Evolutionary conservation across 2,113 vertebrate genomes (phyloP), one percentile per base, ranked within the genome.

Genomic region (Mellivora capensis): DNA sequence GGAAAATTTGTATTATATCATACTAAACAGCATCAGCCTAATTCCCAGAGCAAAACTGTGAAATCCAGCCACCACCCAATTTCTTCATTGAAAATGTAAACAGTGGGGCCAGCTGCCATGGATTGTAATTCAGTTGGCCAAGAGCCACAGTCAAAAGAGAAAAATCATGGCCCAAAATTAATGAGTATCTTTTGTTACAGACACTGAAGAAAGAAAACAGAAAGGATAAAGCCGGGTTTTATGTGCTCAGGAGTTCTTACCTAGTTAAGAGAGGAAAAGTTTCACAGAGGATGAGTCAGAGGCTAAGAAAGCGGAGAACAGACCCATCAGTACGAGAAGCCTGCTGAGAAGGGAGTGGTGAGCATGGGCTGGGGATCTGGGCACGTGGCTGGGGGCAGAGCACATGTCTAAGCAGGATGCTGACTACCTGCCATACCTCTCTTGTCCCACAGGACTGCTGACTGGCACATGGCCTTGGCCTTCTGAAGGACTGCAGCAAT

Each of bases 331-430:
- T 20, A 37, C 2, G 18, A 80, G 31, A 42, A 17, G 21, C 29
- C n/a, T 4, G 20, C 27, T 64, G 57, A 31, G 29, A 37, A 34
- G 49, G 25, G 7, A 37, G 44, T 37, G 27, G 15, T 2, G 23
- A 29, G 15, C 1, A 2, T 1, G 42, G 12, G 3, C 59, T 21
- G 77, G 71, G 21, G 29, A 14, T 18, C n/a, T 6, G 44, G 37
- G 37, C 29, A 4, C 6, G 7, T 12, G 37, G 49, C n/a, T 27
- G 2, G 7, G 21, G 7, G 0, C 12, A 0, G 9, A 20, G 9
- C 2, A 6, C 2, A 1, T 4, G 7, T 42, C n/a, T 34, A 31
- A 69, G 44, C n/a, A 37, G 57, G 23, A 54, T 34, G 39, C 44
- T 29, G 57, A 23, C 49, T 81, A 3, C 21, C 49, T 14, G 34